These are phyloP conservation scores for Pelvicachromis taeniatus DNA, from an alignment of 2,113 vertebrate genomes.

Conservation along the genomic window DNA sequence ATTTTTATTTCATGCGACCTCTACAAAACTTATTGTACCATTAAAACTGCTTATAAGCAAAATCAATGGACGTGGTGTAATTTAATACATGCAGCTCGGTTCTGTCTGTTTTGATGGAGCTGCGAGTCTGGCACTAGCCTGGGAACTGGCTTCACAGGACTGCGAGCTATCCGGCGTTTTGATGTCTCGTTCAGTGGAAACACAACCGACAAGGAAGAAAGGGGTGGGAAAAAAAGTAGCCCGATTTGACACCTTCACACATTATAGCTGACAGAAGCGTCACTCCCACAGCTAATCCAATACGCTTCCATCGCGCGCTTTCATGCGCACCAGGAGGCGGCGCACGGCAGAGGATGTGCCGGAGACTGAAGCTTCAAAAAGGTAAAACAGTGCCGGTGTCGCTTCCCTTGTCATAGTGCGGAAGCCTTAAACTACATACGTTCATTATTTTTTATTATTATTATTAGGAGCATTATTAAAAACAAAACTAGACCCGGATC, in stretches of 20 bases:
- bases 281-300: conserved; percentile 37
- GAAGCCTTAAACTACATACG: not conserved
- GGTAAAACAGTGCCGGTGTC: not conserved
- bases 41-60: not conserved
- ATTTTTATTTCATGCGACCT: not conserved
- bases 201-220: conserved; percentile 27
- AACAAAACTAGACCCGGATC: not conserved
- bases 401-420: not conserved
- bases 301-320: conserved; percentile 39
- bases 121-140: conserved; percentile 26
- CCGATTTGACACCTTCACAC: conserved; percentile 52
- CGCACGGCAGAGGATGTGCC: conserved; percentile 34
- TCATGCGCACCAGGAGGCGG: conserved; percentile 40
- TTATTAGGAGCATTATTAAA: not conserved
- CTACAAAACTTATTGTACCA: not conserved
- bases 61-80: not conserved
- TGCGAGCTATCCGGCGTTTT: conserved; percentile 42
- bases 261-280: conserved; percentile 18
- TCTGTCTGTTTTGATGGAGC: not conserved
- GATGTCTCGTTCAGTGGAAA: conserved; percentile 52
- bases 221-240: not conserved
- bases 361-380: conserved; percentile 35
- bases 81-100: not conserved
- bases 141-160: conserved; percentile 15
- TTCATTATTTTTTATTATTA: not conserved